These are phyloP conservation scores for Dryas iulia DNA, from an alignment of 1,140 invertebrate genomes.

Conservation along the genomic window DNA sequence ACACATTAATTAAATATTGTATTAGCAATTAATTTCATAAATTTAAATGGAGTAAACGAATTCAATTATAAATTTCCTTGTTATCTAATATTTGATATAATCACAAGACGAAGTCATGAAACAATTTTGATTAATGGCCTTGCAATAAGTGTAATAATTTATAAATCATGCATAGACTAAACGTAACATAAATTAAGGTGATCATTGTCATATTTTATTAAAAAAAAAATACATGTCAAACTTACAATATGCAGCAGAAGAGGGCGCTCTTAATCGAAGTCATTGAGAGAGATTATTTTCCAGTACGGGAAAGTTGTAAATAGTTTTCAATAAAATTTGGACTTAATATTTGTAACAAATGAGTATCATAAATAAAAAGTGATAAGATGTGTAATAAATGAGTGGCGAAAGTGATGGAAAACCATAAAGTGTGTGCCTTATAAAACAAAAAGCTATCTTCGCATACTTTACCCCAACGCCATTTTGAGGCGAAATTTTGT, in stretches of 20 bases:
- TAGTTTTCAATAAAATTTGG: conserved; percentile 63
- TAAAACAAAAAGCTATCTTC: conserved; percentile 80
- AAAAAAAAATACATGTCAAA: conserved; percentile 35
- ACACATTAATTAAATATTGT: too few species aligned
- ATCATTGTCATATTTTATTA: background rate
- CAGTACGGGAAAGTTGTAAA: conserved; percentile 75
- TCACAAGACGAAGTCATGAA: too few species aligned
- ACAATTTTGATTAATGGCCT: too few species aligned
- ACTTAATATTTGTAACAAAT: conserved; percentile 41
- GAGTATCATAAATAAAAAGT: conserved; percentile 55
- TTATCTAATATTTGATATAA: too few species aligned
- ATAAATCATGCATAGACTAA: too few species aligned
- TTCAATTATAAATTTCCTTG: too few species aligned
- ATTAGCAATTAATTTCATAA: too few species aligned
- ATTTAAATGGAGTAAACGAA: too few species aligned
- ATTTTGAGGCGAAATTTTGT: conserved; percentile 81
- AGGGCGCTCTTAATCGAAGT: conserved; percentile 49
- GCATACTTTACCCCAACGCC: conserved; percentile 79
- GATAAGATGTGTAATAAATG: conserved; percentile 54
- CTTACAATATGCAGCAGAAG: conserved; percentile 31
- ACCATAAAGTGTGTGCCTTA: conserved; percentile 65
- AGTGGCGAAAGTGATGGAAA: conserved; percentile 62
- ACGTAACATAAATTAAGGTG: conserved; percentile 1
- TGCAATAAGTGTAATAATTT: too few species aligned
- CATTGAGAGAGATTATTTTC: conserved; percentile 49